phyloP scores from a whole-genome alignment of 2,113 vertebrate species.

The Leuciscus idus region DNA sequence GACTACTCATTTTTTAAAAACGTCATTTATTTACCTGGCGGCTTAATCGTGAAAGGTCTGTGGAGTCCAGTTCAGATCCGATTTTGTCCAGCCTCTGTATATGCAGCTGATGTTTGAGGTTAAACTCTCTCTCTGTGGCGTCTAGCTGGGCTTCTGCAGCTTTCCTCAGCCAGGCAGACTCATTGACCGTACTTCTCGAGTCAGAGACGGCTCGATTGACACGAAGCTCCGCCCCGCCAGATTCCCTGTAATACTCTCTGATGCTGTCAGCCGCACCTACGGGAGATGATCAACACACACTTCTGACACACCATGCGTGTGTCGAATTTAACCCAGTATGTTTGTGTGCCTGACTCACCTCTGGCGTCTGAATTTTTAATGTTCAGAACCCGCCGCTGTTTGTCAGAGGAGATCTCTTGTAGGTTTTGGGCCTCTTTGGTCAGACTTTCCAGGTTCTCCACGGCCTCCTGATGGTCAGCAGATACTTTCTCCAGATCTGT shows the following conservation, averaged over 20 bases:
- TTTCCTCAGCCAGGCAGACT: slow-evolving; percentile 76
- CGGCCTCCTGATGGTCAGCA: slow-evolving; percentile 74
- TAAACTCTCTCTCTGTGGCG: slow-evolving; percentile 78
- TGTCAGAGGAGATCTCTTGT: slow-evolving; percentile 75
- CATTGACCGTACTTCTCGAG: slow-evolving; percentile 71
- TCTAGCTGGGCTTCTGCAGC: slow-evolving; percentile 81
- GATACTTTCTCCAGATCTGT: slow-evolving; percentile 70
- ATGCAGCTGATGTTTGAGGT: slow-evolving; percentile 83
- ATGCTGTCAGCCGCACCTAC: slow-evolving; percentile 91
- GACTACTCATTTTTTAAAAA: no score
- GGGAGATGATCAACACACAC: background rate
- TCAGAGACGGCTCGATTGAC: slow-evolving; percentile 80
- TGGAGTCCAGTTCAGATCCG: slow-evolving; percentile 78
- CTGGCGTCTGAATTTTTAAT: slow-evolving; percentile 91
- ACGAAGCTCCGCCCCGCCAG: slow-evolving; percentile 78
- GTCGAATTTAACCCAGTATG: background rate
- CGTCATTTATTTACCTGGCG: slow-evolving; percentile 77
- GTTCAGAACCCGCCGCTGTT: slow-evolving; percentile 83
- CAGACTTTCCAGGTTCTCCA: slow-evolving; percentile 69
- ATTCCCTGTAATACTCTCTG: slow-evolving; percentile 82
- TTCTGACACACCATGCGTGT: background rate
- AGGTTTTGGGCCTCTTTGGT: slow-evolving; percentile 79
- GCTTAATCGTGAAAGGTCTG: slow-evolving; percentile 80
- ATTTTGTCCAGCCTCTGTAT: slow-evolving; percentile 84
- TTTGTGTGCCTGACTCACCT: slow-evolving; percentile 74